Conservation (phyloP, 2,797 vertebrate genomes). For the Micrastur ruficollis region DNA sequence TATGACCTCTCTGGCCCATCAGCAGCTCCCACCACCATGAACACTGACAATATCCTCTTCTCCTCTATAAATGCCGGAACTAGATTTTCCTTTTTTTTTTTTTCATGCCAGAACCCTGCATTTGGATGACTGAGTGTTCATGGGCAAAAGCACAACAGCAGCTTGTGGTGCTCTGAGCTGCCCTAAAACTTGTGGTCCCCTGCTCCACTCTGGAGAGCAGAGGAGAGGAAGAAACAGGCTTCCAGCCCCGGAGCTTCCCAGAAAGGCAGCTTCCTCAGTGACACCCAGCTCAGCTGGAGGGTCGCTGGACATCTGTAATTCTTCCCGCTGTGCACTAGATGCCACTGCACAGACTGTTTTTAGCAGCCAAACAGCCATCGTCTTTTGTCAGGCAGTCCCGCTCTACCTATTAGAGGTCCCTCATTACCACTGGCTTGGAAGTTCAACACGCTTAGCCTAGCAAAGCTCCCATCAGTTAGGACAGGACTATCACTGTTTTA, state of each 20-base stretch:
- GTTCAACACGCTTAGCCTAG: background rate
- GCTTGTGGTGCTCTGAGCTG: background rate
- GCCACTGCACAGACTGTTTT: constrained; percentile 24
- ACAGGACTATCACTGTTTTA: background rate
- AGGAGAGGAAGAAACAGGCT: background rate
- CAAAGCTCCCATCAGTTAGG: background rate
- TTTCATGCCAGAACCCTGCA: background rate
- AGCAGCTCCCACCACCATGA: background rate
- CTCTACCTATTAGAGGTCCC: background rate
- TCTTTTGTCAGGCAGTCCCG: background rate
- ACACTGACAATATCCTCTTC: background rate
- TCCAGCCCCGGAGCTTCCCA: background rate
- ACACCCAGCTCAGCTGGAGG: background rate
- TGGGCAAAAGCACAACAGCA: background rate
- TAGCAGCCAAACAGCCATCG: background rate
- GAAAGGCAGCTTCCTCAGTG: background rate
- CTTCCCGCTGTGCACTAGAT: constrained; percentile 17
- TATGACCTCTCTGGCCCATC: background rate
- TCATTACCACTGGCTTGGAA: background rate
- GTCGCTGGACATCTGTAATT: background rate
- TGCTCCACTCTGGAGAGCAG: background rate
- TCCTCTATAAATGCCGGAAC: background rate
- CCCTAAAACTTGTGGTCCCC: background rate
- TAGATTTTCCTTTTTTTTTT: background rate
- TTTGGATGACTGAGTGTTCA: background rate